phyloP scores from a whole-genome alignment of 2,797 vertebrate species.

The Takifugu ocellatus region DNA sequence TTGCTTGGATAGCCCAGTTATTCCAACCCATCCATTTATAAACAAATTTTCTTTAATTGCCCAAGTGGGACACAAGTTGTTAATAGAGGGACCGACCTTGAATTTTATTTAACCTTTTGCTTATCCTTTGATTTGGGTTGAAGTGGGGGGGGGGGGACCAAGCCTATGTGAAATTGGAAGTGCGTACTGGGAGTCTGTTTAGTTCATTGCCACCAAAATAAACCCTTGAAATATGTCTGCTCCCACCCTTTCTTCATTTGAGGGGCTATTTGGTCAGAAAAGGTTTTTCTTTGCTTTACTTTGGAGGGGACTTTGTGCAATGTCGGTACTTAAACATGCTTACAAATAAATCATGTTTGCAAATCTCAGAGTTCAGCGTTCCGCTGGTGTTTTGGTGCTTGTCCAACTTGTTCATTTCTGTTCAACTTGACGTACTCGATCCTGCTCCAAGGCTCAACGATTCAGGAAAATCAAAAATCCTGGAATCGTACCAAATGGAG shows the following conservation, averaged over 20 bases:
- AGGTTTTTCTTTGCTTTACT: slow-evolving; percentile 56
- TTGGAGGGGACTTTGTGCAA: slow-evolving; percentile 80
- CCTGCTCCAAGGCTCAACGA: too few relatives aligned
- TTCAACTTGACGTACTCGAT: too few relatives aligned
- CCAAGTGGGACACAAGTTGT: slow-evolving; percentile 55
- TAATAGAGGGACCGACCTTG: slow-evolving; percentile 65
- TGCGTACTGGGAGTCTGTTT: slow-evolving; percentile 54
- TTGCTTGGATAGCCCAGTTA: slow-evolving; percentile 63
- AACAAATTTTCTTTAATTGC: slow-evolving; percentile 68
- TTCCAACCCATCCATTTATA: slow-evolving; percentile 40
- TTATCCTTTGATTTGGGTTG: slow-evolving; percentile 64
- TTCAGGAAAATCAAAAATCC: not conserved
- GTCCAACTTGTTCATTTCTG: not conserved
- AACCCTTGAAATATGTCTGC: slow-evolving; percentile 21
- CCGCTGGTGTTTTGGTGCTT: not conserved
- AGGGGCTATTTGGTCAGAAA: slow-evolving; percentile 49
- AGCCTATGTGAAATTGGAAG: slow-evolving; percentile 59
- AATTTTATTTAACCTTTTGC: slow-evolving; percentile 64
- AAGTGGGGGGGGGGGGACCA: slow-evolving; percentile 47
- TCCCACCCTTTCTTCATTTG: slow-evolving; percentile 47
- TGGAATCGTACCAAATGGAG: too few relatives aligned
- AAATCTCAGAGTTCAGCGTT: slow-evolving; percentile 42
- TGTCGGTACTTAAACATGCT: slow-evolving; percentile 48
- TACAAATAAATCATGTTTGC: slow-evolving; percentile 71
- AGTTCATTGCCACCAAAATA: slow-evolving; percentile 53